phyloP scores from a whole-genome alignment of 64 coral and sea anemone genomes.

The Catalaphyllia jardinei region DNA sequence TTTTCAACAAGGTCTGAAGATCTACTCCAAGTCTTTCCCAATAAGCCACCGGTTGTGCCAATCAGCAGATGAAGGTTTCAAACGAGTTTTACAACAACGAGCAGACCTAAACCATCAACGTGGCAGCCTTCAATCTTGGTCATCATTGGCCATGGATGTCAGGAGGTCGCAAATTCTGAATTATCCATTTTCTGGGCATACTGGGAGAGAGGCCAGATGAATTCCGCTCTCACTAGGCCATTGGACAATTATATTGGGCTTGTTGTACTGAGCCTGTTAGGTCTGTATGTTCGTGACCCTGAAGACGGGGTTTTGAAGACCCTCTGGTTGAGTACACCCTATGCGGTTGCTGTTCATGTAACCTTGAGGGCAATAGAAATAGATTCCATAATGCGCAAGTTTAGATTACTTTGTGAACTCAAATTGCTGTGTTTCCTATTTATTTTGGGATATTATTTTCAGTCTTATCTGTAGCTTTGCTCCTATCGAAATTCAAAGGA shows the following conservation, averaged over 20 bases:
- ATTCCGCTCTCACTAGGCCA: neutral
- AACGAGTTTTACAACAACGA: neutral
- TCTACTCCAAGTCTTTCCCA: neutral
- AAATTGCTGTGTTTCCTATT: neutral
- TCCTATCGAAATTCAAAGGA: too few relatives aligned
- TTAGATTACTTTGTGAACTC: neutral
- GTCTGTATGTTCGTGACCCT: neutral
- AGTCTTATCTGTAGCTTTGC: neutral
- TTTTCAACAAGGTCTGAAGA: neutral
- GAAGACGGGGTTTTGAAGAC: neutral
- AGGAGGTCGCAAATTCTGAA: neutral
- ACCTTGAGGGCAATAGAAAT: neutral
- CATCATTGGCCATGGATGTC: neutral
- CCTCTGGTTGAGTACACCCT: neutral
- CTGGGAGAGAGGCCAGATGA: neutral
- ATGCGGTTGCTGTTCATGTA: neutral
- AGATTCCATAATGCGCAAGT: neutral
- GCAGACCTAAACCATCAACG: neutral
- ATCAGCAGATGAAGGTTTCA: neutral
- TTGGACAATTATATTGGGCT: neutral
- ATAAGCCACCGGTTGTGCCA: neutral
- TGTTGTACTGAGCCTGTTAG: neutral
- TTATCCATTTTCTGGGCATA: neutral
- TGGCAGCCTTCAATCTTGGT: neutral
- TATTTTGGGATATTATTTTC: neutral